phyloP scores from a whole-genome alignment of 2,113 vertebrate species.

The Nannospalax galili region DNA sequence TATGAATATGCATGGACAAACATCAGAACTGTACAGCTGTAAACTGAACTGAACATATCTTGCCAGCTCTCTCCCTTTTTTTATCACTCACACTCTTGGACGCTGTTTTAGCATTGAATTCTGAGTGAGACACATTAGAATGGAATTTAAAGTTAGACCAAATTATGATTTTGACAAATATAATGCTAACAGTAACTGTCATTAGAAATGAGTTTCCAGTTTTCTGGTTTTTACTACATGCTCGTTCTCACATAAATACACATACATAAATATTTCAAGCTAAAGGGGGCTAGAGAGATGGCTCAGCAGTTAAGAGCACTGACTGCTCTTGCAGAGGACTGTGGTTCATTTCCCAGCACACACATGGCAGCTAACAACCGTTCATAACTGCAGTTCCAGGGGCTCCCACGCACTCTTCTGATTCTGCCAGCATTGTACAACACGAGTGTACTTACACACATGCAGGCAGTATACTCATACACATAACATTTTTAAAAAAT shows the following conservation, averaged over 20 bases:
- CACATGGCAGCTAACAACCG: too few species aligned
- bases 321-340: too few species aligned
- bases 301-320: too few species aligned
- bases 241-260: not conserved
- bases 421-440: too few species aligned
- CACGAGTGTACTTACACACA: too few species aligned
- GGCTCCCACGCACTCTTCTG: too few species aligned
- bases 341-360: too few species aligned
- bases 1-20: not conserved
- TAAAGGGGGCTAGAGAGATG: too few species aligned
- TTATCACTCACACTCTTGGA: not conserved
- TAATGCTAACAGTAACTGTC: not conserved
- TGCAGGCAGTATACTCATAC: too few species aligned
- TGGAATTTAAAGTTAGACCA: slow-evolving; percentile 7
- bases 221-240: not conserved
- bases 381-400: too few species aligned
- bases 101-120: slow-evolving; percentile 6
- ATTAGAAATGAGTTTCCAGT: slow-evolving; percentile 9
- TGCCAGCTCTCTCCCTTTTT: not conserved
- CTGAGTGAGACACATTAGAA: not conserved
- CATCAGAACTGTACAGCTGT: not conserved
- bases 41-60: not conserved
- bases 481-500: too few species aligned
- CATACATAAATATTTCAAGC: not conserved
- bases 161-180: slow-evolving; percentile 27